These are phyloP conservation scores for Pomatostomus ruficeps DNA, from an alignment of 2,113 vertebrate species.

Conservation along the genomic window DNA sequence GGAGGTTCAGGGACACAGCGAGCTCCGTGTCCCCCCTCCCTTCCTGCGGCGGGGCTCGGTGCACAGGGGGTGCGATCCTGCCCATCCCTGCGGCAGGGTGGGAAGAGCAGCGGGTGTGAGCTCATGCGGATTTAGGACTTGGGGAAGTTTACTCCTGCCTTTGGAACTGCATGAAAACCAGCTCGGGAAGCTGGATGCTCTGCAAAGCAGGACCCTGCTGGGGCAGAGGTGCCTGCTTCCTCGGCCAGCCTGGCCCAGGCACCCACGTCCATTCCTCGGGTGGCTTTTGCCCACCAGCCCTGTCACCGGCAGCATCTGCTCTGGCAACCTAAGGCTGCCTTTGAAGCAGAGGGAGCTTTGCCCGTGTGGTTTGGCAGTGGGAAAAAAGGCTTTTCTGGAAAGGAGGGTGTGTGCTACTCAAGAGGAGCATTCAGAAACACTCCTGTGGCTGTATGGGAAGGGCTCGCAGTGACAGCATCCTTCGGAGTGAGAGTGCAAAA, in stretches of 20 bases:
- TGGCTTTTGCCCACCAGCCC: neutral
- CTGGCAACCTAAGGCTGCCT: neutral
- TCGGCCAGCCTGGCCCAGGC: neutral
- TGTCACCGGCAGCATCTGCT: neutral
- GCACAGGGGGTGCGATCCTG: neutral
- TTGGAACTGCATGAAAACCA: neutral
- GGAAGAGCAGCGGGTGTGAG: neutral
- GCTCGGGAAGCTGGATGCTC: neutral
- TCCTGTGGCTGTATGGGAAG: neutral
- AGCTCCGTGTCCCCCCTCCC: rapidly evolving
- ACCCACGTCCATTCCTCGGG: neutral
- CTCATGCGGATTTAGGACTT: rapidly evolving
- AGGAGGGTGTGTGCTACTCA: neutral
- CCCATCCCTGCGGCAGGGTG: neutral
- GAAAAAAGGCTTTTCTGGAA: neutral
- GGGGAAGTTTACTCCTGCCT: neutral
- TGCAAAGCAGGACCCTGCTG: neutral
- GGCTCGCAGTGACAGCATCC: neutral
- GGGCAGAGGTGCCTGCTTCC: neutral
- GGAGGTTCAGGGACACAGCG: rapidly evolving
- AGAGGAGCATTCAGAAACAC: neutral
- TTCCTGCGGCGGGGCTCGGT: neutral
- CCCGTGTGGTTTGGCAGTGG: neutral
- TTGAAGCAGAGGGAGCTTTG: neutral
- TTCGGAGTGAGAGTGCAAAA: neutral